Percentiles rank a stretch among this genome's conserved stretches.
Evolutionary conservation across 2,888 invertebrate genomes (phyloP).

Genomic region (Tenthredo livida): DNA sequence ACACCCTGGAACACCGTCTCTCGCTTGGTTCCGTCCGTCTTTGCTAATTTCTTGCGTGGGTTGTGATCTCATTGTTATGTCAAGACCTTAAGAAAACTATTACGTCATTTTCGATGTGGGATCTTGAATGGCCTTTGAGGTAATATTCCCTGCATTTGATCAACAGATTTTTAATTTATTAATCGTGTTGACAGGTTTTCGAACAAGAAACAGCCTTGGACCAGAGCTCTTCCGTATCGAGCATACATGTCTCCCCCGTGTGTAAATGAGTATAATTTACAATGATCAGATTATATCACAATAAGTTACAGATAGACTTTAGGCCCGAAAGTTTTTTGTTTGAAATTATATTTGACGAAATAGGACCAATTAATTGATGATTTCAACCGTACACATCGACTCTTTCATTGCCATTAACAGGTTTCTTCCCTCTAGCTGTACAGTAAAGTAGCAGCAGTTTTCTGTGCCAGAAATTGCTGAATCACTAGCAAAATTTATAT

Average conservation of each 20-base stretch:
- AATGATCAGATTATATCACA: constrained; percentile 7
- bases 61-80: constrained; percentile 49
- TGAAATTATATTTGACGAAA: not conserved
- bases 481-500: constrained; percentile 17
- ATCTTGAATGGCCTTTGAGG: constrained; percentile 4
- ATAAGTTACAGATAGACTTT: not conserved
- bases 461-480: constrained; percentile 13
- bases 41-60: constrained; percentile 52
- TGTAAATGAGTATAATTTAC: not conserved
- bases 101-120: constrained; percentile 19
- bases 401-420: constrained; percentile 15
- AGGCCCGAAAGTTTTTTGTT: not conserved
- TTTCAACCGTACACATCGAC: not conserved
- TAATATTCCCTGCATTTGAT: not conserved
- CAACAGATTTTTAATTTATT: constrained; percentile 6
- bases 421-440: not conserved
- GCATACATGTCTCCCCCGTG: not conserved
- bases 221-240: constrained; percentile 21
- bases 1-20: constrained; percentile 41
- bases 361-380: not conserved
- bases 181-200: constrained; percentile 21
- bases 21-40: constrained; percentile 21
- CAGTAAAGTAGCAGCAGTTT: not conserved
- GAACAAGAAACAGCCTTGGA: not conserved
- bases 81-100: constrained; percentile 37